Evolutionary conservation across 2,888 invertebrate genomes (phyloP).

Genomic region (Volucella inanis): DNA sequence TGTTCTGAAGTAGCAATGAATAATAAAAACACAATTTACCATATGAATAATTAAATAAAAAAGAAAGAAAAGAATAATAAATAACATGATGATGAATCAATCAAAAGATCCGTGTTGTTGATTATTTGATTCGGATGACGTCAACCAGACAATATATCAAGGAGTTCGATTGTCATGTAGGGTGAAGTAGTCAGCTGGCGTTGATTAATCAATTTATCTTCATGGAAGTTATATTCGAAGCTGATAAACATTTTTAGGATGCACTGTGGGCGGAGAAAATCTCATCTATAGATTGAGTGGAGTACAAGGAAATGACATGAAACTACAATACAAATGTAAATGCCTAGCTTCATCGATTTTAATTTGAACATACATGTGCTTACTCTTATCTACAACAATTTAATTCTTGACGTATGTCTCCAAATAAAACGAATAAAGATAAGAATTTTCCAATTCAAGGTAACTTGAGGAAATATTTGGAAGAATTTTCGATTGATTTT

Average conservation of each 20-base stretch:
- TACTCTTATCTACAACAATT: too few species aligned
- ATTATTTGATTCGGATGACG: slow-evolving; percentile 57
- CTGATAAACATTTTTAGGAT: slow-evolving; percentile 20
- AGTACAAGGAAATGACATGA: neutral
- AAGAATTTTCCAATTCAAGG: too few species aligned
- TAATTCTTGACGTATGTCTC: too few species aligned
- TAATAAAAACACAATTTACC: slow-evolving; percentile 39
- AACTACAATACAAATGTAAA: neutral
- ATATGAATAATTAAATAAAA: slow-evolving; percentile 65
- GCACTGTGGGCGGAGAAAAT: slow-evolving; percentile 21
- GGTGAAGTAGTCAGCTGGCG: neutral
- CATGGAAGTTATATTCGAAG: slow-evolving; percentile 10
- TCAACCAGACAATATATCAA: slow-evolving; percentile 40
- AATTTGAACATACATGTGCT: too few species aligned
- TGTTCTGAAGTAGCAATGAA: slow-evolving; percentile 3
- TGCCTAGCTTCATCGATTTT: too few species aligned
- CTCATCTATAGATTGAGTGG: neutral
- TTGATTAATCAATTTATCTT: slow-evolving; percentile 40
- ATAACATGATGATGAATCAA: slow-evolving; percentile 62
- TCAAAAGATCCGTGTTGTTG: slow-evolving; percentile 43
- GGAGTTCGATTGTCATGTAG: slow-evolving; percentile 25
- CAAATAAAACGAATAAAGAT: too few species aligned
- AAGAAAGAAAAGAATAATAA: slow-evolving; percentile 59
- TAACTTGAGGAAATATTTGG: too few species aligned
- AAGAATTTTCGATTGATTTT: too few species aligned